phyloP scores from a whole-genome alignment of 2,888 invertebrate genomes.

The Lissocephala sabroskyi region DNA sequence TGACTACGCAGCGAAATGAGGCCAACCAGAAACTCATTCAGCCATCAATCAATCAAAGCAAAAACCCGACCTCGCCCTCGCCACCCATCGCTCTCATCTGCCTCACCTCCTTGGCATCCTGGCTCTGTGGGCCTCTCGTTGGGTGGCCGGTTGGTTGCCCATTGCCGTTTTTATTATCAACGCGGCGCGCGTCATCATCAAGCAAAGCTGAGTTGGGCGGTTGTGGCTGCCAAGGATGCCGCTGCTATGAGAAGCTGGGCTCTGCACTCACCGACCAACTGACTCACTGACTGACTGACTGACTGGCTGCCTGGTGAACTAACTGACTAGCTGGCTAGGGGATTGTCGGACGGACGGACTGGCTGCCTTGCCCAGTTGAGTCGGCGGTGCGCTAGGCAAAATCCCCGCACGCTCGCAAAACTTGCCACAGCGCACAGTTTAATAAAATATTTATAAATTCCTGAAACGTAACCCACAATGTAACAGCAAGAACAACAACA shows the following conservation, averaged over 20 bases:
- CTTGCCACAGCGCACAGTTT: conserved; percentile 35
- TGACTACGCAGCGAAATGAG: conserved; percentile 32
- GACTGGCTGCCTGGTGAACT: too few relatives aligned
- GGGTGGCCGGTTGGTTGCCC: conserved; percentile 13
- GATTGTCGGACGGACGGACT: background rate
- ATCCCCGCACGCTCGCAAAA: conserved; percentile 32
- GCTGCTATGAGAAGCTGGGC: too few relatives aligned
- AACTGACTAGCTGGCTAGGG: too few relatives aligned
- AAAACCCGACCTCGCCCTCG: background rate
- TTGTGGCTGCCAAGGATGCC: too few relatives aligned
- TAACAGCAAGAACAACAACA: too few relatives aligned
- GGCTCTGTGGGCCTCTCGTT: conserved; percentile 13
- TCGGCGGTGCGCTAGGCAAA: conserved; percentile 18
- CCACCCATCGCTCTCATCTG: too few relatives aligned
- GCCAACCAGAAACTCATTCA: conserved; percentile 40
- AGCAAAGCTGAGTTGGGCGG: too few relatives aligned
- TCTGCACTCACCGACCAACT: background rate
- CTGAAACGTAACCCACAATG: conserved; percentile 34
- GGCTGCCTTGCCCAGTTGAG: too few relatives aligned
- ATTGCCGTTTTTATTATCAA: conserved; percentile 24
- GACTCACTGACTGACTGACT: background rate
- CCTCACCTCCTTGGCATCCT: too few relatives aligned
- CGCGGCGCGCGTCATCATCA: conserved; percentile 2
- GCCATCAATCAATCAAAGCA: conserved; percentile 39
- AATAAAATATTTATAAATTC: conserved; percentile 40